phyloP scores from a whole-genome alignment of 2,113 vertebrate species.

The Hemiscyllium ocellatum region DNA sequence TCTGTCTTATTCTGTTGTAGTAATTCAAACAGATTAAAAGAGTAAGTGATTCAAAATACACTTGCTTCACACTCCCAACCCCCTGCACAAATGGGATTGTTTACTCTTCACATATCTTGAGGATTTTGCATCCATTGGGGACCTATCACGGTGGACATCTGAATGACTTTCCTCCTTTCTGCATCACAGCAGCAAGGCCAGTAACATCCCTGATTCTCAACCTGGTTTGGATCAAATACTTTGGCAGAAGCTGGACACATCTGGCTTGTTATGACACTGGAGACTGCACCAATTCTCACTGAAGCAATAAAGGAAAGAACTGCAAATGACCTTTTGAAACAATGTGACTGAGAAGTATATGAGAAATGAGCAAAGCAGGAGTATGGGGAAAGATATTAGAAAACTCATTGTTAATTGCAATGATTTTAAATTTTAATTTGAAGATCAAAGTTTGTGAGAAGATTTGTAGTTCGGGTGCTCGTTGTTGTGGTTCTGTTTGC shows the following conservation, averaged over 20 bases:
- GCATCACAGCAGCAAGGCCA: too few species aligned
- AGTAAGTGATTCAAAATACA: not conserved
- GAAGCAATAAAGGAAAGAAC: too few species aligned
- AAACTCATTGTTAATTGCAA: not conserved
- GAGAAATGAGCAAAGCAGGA: not conserved
- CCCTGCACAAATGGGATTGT: not conserved
- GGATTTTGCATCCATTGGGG: not conserved
- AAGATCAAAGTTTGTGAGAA: too few species aligned
- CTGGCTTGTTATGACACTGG: not conserved
- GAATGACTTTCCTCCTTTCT: too few species aligned
- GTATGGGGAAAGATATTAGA: not conserved
- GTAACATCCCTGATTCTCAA: too few species aligned
- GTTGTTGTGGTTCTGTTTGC: too few species aligned
- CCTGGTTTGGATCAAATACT: not conserved
- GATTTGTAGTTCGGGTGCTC: too few species aligned
- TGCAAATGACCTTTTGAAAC: too few species aligned
- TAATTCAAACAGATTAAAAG: too few species aligned
- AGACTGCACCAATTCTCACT: too few species aligned
- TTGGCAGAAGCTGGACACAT: not conserved
- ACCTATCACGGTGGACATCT: not conserved
- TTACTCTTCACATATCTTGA: not conserved
- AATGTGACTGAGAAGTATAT: too few species aligned
- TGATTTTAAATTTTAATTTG: not conserved
- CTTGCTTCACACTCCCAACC: not conserved
- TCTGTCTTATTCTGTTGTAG: too few species aligned